These are phyloP conservation scores for Trissolcus basalis DNA, from an alignment of 1,140 invertebrate genomes.

Conservation along the genomic window DNA sequence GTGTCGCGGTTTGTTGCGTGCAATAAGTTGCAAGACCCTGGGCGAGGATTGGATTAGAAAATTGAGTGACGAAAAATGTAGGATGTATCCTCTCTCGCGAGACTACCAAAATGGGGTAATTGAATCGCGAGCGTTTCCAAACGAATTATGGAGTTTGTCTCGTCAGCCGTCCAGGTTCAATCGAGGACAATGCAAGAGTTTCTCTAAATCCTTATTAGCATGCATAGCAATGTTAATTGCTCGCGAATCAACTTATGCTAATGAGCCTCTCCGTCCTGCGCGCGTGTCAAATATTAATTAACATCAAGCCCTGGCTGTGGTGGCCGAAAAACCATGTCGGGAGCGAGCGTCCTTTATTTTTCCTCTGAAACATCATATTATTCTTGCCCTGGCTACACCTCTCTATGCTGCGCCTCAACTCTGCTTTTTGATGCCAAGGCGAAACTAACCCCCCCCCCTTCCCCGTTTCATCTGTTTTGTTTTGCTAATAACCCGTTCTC, in stretches of 20 bases:
- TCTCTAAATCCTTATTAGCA: constrained; percentile 58
- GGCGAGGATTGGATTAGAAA: constrained; percentile 45
- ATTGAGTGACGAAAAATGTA: constrained; percentile 9
- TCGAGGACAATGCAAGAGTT: constrained; percentile 51
- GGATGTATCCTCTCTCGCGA: constrained; percentile 4
- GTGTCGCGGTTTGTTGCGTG: constrained; percentile 8
- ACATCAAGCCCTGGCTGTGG: constrained; percentile 47
- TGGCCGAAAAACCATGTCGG: constrained; percentile 43
- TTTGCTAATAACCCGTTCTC: constrained; percentile 32
- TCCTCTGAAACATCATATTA: constrained; percentile 40
- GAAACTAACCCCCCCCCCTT: constrained; percentile 40
- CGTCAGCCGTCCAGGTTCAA: constrained; percentile 31
- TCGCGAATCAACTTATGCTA: constrained; percentile 59
- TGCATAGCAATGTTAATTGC: constrained; percentile 60
- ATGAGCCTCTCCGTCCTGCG: constrained; percentile 53
- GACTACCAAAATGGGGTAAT: constrained; percentile 36
- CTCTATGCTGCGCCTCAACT: constrained; percentile 28
- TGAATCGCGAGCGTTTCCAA: constrained; percentile 49
- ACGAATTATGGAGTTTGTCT: constrained; percentile 44
- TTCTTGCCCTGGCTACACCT: constrained; percentile 10
- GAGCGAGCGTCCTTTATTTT: constrained; percentile 40
- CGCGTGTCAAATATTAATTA: constrained; percentile 61
- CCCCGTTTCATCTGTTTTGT: constrained; percentile 31
- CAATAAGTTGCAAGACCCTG: constrained; percentile 10
- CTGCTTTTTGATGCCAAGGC: constrained; percentile 42